phyloP scores from a whole-genome alignment of 2,888 invertebrate genomes.

The Drosophila niveifrons region DNA sequence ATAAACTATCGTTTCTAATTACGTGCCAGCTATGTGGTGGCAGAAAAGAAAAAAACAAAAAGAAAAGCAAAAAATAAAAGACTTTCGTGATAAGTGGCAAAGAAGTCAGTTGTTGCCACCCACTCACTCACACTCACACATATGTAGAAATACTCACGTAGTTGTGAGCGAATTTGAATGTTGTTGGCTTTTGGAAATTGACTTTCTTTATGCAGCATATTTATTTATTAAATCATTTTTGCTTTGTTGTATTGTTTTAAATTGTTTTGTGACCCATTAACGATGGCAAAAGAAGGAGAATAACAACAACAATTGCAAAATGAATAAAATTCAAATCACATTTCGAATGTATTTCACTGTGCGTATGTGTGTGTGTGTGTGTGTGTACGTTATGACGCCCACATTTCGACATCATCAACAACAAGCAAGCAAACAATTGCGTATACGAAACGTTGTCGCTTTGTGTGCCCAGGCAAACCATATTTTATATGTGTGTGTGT shows the following conservation, averaged over 20 bases:
- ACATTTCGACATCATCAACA: constrained; percentile 43
- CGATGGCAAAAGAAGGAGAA: constrained; percentile 2
- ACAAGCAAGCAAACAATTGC: constrained; percentile 56
- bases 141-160: not conserved
- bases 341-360: constrained; percentile 23
- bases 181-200: constrained; percentile 10
- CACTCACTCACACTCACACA: constrained; percentile 25
- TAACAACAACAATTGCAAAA: constrained; percentile 10
- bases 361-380: constrained; percentile 17
- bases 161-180: constrained; percentile 7
- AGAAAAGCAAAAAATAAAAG: not conserved
- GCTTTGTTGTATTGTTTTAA: constrained; percentile 11
- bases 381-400: constrained; percentile 43
- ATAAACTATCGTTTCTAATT: constrained; percentile 53
- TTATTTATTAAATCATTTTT: constrained; percentile 14
- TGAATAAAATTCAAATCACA: constrained; percentile 55
- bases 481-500: constrained; percentile 27
- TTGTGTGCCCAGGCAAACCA: constrained; percentile 34
- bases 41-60: constrained; percentile 28
- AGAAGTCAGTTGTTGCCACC: constrained; percentile 24
- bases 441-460: constrained; percentile 58
- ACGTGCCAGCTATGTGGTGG: constrained; percentile 43
- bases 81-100: constrained; percentile 44
- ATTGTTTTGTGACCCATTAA: constrained; percentile 39
- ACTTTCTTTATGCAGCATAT: constrained; percentile 38